These are phyloP conservation scores for Salpingus planirostris DNA, from an alignment of 2,888 invertebrate genomes.

Conservation along the genomic window DNA sequence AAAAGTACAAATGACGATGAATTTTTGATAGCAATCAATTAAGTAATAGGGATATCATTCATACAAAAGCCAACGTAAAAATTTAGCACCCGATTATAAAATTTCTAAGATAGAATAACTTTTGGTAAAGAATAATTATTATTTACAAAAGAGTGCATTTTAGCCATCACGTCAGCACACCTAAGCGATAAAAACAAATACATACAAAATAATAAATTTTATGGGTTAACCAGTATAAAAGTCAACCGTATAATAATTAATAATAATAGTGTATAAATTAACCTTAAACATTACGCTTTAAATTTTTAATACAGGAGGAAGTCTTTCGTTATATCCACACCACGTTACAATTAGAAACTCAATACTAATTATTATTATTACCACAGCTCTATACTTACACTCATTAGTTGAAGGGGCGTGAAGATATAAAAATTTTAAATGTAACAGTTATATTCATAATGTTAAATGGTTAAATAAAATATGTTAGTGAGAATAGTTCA, in stretches of 20 bases:
- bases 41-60: too few relatives aligned
- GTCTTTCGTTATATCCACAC: conserved; percentile 26
- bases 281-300: conserved; percentile 23
- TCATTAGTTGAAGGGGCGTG: conserved; percentile 24
- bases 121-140: conserved; percentile 24
- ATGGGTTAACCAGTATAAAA: conserved; percentile 6
- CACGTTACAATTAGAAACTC: conserved; percentile 23
- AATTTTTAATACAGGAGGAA: too few relatives aligned
- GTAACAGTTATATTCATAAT: conserved; percentile 21
- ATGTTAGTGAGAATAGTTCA: conserved; percentile 26
- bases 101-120: conserved; percentile 27
- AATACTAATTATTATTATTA: conserved; percentile 29
- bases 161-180: conserved; percentile 39
- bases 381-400: conserved; percentile 39
- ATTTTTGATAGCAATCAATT: too few relatives aligned
- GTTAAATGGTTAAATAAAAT: conserved; percentile 7
- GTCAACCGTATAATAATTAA: conserved; percentile 8
- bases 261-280: conserved; percentile 13
- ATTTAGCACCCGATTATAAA: conserved; percentile 34
- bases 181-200: conserved; percentile 31
- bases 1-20: too few relatives aligned
- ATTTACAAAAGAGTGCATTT: conserved; percentile 35
- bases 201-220: conserved; percentile 23
- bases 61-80: background rate
- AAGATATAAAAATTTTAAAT: conserved; percentile 34